phyloP scores from a whole-genome alignment of 2,888 invertebrate genomes.

The Andrena praecox region DNA sequence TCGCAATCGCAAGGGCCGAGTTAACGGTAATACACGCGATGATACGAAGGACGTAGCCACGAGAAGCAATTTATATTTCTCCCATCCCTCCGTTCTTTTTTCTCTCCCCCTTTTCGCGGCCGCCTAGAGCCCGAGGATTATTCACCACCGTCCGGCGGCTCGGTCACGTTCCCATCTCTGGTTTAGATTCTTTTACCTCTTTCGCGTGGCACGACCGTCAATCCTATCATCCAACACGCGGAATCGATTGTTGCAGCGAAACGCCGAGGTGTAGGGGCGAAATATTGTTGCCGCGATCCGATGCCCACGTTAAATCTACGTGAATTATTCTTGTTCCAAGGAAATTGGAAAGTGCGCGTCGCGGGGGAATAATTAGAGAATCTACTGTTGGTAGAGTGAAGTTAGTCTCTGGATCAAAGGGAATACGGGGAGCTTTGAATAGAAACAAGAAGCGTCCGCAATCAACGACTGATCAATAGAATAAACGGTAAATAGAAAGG shows the following conservation, averaged over 20 bases:
- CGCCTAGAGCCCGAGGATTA: slow-evolving; percentile 15
- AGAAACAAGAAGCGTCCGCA: no score
- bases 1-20: slow-evolving; percentile 67
- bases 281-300: no score
- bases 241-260: slow-evolving; percentile 3
- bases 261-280: not conserved
- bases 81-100: slow-evolving; percentile 11
- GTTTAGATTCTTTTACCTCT: slow-evolving; percentile 5
- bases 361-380: no score
- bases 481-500: no score
- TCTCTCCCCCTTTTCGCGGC: slow-evolving; percentile 5
- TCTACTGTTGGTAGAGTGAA: no score
- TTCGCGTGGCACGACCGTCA: not conserved
- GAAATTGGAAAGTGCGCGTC: no score
- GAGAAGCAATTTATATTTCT: slow-evolving; percentile 61
- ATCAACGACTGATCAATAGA: no score
- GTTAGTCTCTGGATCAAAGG: no score
- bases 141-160: slow-evolving; percentile 13
- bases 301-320: no score
- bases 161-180: slow-evolving; percentile 46
- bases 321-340: no score
- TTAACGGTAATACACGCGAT: slow-evolving; percentile 67
- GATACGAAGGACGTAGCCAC: slow-evolving; percentile 65
- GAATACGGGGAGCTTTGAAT: no score
- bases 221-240: not conserved